These are phyloP conservation scores for Ctenicera cuprea DNA, from an alignment of 2,888 invertebrate genomes.

Conservation along the genomic window DNA sequence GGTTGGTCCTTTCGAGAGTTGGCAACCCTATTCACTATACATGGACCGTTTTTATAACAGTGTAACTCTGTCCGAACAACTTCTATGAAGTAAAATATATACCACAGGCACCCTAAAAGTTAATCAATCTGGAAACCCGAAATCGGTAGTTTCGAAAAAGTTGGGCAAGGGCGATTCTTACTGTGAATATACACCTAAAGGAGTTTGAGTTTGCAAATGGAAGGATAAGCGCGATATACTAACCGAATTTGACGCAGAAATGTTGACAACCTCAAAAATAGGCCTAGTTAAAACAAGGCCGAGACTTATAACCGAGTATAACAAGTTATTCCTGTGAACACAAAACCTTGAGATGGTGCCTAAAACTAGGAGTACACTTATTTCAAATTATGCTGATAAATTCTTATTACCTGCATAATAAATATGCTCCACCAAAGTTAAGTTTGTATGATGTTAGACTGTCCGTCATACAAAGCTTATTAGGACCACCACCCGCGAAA, in stretches of 20 bases:
- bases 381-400: conserved; percentile 35
- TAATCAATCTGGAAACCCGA: background rate
- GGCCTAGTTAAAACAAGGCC: conserved; percentile 17
- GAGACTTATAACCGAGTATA: conserved; percentile 21
- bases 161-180: background rate
- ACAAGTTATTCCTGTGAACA: conserved; percentile 7
- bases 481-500: background rate
- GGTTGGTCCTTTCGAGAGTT: too few relatives aligned
- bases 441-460: conserved; percentile 22
- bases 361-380: conserved; percentile 30
- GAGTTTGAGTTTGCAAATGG: conserved; percentile 47
- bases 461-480: conserved; percentile 11
- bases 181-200: conserved; percentile 7
- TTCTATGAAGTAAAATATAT: background rate
- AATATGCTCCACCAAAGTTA: background rate
- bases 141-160: background rate
- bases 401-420: conserved; percentile 29
- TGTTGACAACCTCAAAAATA: background rate
- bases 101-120: background rate
- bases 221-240: conserved; percentile 47
- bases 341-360: conserved; percentile 35
- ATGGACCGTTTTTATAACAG: conserved; percentile 55
- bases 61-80: conserved; percentile 10
- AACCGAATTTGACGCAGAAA: conserved; percentile 16
- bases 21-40: conserved; percentile 51